phyloP scores from a whole-genome alignment of 1,140 invertebrate species.

The Colletes latitarsis region DNA sequence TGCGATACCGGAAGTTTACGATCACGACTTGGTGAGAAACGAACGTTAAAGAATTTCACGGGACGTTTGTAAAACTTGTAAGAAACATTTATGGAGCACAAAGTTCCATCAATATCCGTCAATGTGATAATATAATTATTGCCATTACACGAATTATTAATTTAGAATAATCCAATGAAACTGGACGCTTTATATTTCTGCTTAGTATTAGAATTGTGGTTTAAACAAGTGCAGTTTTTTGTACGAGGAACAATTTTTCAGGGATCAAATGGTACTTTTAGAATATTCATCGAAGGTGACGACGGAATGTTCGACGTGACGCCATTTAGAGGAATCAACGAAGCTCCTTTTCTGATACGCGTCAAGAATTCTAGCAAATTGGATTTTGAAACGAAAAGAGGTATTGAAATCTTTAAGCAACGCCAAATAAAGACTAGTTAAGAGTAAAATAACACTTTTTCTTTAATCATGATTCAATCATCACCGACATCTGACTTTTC shows the following conservation, averaged over 20 bases:
- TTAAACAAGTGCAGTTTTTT: not conserved
- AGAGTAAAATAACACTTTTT: not conserved
- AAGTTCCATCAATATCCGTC: too few relatives aligned
- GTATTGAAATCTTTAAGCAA: constrained; percentile 59
- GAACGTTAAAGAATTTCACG: not conserved
- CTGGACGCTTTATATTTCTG: too few relatives aligned
- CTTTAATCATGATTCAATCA: not conserved
- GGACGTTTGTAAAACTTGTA: not conserved
- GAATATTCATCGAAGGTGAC: constrained; percentile 89
- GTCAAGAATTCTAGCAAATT: constrained; percentile 92
- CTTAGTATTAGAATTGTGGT: too few relatives aligned
- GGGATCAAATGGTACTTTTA: constrained; percentile 96
- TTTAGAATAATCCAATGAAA: too few relatives aligned
- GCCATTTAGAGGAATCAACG: constrained; percentile 93
- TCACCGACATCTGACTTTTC: too few relatives aligned
- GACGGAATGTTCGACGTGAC: constrained; percentile 94
- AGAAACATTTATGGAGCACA: too few relatives aligned
- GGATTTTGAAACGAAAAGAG: constrained; percentile 91
- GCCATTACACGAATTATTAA: too few relatives aligned
- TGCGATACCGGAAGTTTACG: constrained; percentile 92
- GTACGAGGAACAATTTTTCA: constrained; percentile 75
- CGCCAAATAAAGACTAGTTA: too few relatives aligned
- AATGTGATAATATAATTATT: not conserved
- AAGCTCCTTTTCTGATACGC: constrained; percentile 94
- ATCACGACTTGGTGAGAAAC: constrained; percentile 91